A percentile compares a stretch with the other conserved stretches of the same genome.
Evolutionary conservation across 2,888 invertebrate genomes (phyloP).

Genomic region (Ormyrus rosae): DNA sequence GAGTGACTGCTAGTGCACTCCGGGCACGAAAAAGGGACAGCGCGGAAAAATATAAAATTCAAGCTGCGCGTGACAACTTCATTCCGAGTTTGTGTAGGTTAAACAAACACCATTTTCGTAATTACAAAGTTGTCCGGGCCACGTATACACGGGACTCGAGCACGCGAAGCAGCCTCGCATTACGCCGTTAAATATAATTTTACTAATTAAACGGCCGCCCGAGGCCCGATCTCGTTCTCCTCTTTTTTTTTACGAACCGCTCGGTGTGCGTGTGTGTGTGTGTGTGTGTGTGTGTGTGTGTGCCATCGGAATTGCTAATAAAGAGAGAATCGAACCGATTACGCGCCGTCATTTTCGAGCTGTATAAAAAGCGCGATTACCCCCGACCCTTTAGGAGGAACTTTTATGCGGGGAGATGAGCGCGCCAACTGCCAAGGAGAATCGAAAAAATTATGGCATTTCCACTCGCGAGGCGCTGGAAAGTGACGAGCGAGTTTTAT

Average conservation of each 20-base stretch:
- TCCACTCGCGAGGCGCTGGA: neutral
- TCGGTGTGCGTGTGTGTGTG: neutral
- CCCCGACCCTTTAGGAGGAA: neutral
- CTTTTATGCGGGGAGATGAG: neutral
- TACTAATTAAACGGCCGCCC: slow-evolving; percentile 61
- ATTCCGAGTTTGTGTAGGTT: slow-evolving; percentile 46
- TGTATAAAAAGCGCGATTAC: slow-evolving; percentile 16
- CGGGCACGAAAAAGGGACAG: neutral
- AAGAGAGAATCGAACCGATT: slow-evolving; percentile 39
- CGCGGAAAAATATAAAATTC: slow-evolving; percentile 40
- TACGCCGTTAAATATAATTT: slow-evolving; percentile 64
- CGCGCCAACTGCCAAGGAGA: neutral
- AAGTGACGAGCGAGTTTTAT: no score
- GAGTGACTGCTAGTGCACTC: slow-evolving; percentile 51
- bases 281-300: neutral
- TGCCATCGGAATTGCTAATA: slow-evolving; percentile 41
- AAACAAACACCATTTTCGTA: slow-evolving; percentile 67
- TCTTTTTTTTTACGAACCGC: slow-evolving; percentile 1
- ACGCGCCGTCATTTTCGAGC: slow-evolving; percentile 31
- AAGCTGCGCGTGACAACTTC: slow-evolving; percentile 33
- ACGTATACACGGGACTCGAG: slow-evolving; percentile 18
- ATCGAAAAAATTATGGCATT: neutral
- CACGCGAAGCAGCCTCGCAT: slow-evolving; percentile 7
- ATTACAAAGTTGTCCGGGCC: slow-evolving; percentile 57
- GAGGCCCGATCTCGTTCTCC: neutral